Conservation (phyloP, 2,113 vertebrate genomes). For the Peromyscus leucopus region DNA sequence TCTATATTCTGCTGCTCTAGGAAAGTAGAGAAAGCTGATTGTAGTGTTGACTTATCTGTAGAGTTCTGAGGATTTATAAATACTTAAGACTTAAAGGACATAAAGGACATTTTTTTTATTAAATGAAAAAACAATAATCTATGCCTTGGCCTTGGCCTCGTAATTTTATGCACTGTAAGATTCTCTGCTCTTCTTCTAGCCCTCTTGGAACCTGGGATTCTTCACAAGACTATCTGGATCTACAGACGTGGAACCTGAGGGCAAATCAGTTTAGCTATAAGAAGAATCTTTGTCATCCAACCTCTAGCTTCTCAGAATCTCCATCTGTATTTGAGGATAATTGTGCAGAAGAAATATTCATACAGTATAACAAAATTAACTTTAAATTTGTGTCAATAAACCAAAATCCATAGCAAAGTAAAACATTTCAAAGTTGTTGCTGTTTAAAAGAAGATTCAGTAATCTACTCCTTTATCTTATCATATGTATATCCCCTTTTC, state of each 20-base stretch:
- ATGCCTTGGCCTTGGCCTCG: background rate
- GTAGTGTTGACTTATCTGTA: background rate
- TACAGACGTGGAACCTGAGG: background rate
- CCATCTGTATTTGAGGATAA: background rate
- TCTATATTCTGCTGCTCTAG: background rate
- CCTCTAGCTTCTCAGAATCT: background rate
- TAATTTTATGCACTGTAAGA: too few relatives aligned
- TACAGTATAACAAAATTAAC: too few relatives aligned
- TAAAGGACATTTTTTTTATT: background rate
- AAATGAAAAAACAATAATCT: background rate
- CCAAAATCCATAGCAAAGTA: too few relatives aligned
- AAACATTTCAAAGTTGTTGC: too few relatives aligned
- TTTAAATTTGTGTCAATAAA: too few relatives aligned
- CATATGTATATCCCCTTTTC: too few relatives aligned
- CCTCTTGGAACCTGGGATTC: background rate
- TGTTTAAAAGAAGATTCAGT: too few relatives aligned
- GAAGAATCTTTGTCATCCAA: background rate
- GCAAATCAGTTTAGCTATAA: too few relatives aligned
- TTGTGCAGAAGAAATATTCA: background rate
- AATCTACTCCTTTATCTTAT: too few relatives aligned
- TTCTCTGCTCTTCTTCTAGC: background rate
- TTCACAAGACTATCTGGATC: background rate
- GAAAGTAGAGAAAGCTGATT: background rate
- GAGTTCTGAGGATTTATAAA: background rate
- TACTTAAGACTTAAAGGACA: background rate